Percentiles rank a stretch among this genome's conserved stretches.
These are phyloP conservation scores for Vireo altiloquus DNA, from an alignment of 2,113 vertebrate species.

Conservation along the genomic window DNA sequence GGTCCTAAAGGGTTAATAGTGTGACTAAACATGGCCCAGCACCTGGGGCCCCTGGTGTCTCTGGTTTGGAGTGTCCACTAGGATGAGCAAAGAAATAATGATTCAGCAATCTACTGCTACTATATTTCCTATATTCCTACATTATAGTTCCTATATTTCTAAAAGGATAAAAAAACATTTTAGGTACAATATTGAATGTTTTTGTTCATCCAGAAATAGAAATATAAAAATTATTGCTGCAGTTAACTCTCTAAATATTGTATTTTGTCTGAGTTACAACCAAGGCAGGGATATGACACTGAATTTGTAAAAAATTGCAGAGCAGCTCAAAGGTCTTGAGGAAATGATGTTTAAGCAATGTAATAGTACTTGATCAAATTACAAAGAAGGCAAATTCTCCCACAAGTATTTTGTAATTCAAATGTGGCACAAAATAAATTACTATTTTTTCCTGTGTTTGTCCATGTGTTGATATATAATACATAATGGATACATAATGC, in stretches of 20 bases:
- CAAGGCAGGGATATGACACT: not conserved
- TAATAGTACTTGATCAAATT: not conserved
- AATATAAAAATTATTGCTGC: not conserved
- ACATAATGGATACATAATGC: not conserved
- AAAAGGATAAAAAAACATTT: not conserved
- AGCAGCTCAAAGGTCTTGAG: not conserved
- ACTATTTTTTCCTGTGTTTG: not conserved
- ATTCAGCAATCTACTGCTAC: rapidly evolving
- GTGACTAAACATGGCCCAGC: not conserved
- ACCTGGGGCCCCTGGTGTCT: rapidly evolving
- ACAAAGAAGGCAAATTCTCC: not conserved
- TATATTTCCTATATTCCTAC: not conserved
- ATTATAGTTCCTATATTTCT: not conserved
- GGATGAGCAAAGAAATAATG: not conserved
- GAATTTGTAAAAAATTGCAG: not conserved
- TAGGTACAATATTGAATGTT: not conserved
- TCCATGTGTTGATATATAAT: not conserved
- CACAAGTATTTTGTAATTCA: not conserved
- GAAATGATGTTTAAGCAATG: not conserved
- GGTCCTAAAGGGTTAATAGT: not conserved
- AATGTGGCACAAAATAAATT: not conserved
- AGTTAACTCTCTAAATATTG: not conserved
- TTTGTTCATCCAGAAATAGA: not conserved
- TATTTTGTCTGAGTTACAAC: not conserved
- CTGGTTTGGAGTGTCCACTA: not conserved